Evolutionary conservation across 2,797 vertebrate genomes (phyloP).

Genomic region (Mastacembelus armatus): DNA sequence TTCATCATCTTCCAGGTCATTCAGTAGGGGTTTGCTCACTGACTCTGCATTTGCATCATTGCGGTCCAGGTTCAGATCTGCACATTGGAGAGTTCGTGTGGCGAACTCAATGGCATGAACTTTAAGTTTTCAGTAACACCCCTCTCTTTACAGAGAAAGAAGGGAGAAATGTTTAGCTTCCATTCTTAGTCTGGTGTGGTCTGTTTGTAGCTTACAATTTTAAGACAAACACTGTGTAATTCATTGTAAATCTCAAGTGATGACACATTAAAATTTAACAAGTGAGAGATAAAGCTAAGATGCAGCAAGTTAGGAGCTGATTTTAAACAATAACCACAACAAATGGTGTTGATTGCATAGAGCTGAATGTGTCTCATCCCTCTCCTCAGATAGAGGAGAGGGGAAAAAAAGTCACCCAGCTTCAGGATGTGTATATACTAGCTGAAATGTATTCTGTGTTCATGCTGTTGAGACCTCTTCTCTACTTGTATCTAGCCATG

Average conservation of each 20-base stretch:
- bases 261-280: not conserved
- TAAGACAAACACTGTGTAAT: no score
- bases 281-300: not conserved
- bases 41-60: conserved; percentile 26
- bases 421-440: no score
- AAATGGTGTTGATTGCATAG: not conserved
- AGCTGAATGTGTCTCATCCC: no score
- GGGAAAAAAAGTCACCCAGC: not conserved
- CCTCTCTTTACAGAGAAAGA: not conserved
- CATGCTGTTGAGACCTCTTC: not conserved
- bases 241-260: no score
- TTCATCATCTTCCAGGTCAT: conserved; percentile 62
- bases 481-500: not conserved
- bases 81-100: not conserved
- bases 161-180: not conserved
- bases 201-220: no score
- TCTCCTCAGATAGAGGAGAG: no score
- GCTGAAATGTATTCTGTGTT: not conserved
- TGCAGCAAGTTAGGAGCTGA: not conserved
- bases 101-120: not conserved
- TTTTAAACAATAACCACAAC: not conserved
- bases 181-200: no score
- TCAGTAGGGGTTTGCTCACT: conserved; percentile 60
- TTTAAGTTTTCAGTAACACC: not conserved
- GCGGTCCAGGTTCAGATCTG: not conserved